Conservation (phyloP, 2,888 invertebrate genomes). For the Torymus texanus region DNA sequence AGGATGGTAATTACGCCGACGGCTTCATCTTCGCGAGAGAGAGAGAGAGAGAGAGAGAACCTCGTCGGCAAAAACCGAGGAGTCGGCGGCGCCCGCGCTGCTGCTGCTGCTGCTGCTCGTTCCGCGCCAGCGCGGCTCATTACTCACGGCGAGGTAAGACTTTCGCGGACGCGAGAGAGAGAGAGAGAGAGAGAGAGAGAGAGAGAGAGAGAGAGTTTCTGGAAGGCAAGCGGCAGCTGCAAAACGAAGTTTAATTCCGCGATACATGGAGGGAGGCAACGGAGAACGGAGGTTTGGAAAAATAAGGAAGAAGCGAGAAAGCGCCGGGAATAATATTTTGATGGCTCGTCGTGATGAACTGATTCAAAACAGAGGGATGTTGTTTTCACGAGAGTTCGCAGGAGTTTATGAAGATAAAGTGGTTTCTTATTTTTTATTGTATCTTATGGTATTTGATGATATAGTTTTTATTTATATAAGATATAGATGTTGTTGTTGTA, state of each 20-base stretch:
- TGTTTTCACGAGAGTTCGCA: too few relatives aligned
- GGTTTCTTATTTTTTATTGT: too few relatives aligned
- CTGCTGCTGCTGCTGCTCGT: slow-evolving; percentile 47
- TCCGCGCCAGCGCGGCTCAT: slow-evolving; percentile 61
- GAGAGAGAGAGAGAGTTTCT: slow-evolving; percentile 7
- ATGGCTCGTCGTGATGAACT: too few relatives aligned
- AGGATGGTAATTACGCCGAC: slow-evolving; percentile 74
- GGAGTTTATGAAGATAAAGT: too few relatives aligned
- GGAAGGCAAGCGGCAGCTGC: not conserved
- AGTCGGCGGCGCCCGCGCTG: slow-evolving; percentile 6
- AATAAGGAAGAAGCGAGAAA: not conserved
- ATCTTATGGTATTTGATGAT: too few relatives aligned
- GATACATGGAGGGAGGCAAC: not conserved
- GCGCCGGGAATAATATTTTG: too few relatives aligned
- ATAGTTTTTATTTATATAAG: too few relatives aligned
- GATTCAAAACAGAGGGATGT: too few relatives aligned
- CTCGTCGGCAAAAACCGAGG: slow-evolving; percentile 68
- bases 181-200: slow-evolving; percentile 3
- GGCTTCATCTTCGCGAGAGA: slow-evolving; percentile 71
- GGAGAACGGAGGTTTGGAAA: not conserved
- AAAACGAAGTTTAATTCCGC: slow-evolving; percentile 34
- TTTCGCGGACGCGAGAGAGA: slow-evolving; percentile 20
- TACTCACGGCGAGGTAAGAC: slow-evolving; percentile 63
- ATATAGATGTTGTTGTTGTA: too few relatives aligned
- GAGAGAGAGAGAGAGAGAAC: slow-evolving; percentile 54